Conservation (phyloP, 2,797 vertebrate species). For the Sebastes elongatus region DNA sequence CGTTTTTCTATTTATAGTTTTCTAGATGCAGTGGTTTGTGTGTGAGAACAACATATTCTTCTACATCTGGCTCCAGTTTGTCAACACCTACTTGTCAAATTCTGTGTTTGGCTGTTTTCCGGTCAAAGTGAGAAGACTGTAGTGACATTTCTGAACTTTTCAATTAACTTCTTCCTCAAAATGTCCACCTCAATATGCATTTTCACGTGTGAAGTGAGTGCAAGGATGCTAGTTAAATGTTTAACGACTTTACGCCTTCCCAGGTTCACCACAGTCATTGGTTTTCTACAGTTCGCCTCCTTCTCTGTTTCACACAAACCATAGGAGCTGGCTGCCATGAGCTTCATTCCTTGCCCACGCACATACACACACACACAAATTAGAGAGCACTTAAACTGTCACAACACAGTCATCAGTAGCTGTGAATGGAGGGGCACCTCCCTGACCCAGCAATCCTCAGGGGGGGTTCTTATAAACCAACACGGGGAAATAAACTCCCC, state of each 20-base stretch:
- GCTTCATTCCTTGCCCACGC: not conserved
- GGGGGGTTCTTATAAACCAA: slow-evolving; percentile 27
- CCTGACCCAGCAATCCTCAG: slow-evolving; percentile 21
- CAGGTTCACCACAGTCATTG: not conserved
- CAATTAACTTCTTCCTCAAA: not conserved
- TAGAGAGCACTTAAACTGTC: slow-evolving; percentile 59
- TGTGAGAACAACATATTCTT: not conserved
- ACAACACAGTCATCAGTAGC: slow-evolving; percentile 49
- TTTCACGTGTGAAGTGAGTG: not conserved
- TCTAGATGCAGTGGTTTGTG: not conserved
- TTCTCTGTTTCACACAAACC: slow-evolving; percentile 28
- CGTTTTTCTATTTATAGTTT: slow-evolving; percentile 21
- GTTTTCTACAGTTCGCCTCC: not conserved
- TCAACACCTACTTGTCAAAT: not conserved
- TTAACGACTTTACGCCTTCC: slow-evolving; percentile 8
- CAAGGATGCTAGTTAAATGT: slow-evolving; percentile 17
- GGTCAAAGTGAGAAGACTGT: not conserved
- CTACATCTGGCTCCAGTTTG: slow-evolving; percentile 1
- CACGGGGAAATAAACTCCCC: slow-evolving; percentile 43
- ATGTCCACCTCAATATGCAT: not conserved
- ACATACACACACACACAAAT: slow-evolving; percentile 23
- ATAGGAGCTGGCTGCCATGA: slow-evolving; percentile 15
- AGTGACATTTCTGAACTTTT: not conserved
- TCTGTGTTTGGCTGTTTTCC: not conserved
- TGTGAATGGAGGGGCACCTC: slow-evolving; percentile 38